Conservation (phyloP, 2,797 vertebrate genomes). For the Crocidura indochinensis region DNA sequence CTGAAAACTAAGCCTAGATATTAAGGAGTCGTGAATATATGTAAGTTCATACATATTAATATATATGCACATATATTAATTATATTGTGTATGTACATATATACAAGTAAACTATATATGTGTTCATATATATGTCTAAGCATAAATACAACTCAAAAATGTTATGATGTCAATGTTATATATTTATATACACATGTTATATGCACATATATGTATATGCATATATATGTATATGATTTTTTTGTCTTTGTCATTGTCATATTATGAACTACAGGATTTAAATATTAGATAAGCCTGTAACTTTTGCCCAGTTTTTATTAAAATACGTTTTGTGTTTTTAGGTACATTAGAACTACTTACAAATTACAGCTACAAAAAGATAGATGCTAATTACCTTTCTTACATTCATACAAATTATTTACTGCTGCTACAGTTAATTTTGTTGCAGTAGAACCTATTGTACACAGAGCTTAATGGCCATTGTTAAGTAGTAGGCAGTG, state of each 20-base stretch:
- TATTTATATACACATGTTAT: not conserved
- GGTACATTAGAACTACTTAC: conserved; percentile 59
- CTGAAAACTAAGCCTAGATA: conserved; percentile 55
- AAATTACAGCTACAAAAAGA: conserved; percentile 50
- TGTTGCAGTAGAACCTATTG: not conserved
- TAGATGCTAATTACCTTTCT: not conserved
- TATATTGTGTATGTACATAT: not conserved
- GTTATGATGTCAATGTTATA: not conserved
- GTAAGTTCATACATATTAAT: not conserved
- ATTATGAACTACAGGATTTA: conserved; percentile 8
- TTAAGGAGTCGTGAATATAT: conserved; percentile 65
- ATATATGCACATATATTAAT: not conserved
- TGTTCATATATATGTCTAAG: not conserved
- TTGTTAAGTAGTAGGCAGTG: not conserved
- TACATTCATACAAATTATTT: conserved; percentile 33
- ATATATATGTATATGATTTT: conserved; percentile 34
- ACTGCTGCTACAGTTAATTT: not conserved
- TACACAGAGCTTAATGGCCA: not conserved
- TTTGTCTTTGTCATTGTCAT: not conserved
- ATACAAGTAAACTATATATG: not conserved
- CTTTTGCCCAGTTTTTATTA: conserved; percentile 39
- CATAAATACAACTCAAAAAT: not conserved
- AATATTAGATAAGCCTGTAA: conserved; percentile 1
- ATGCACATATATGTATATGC: not conserved
- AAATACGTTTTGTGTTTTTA: conserved; percentile 61